phyloP scores from a whole-genome alignment of 1,140 invertebrate species.

The Saxidomus purpurata region DNA sequence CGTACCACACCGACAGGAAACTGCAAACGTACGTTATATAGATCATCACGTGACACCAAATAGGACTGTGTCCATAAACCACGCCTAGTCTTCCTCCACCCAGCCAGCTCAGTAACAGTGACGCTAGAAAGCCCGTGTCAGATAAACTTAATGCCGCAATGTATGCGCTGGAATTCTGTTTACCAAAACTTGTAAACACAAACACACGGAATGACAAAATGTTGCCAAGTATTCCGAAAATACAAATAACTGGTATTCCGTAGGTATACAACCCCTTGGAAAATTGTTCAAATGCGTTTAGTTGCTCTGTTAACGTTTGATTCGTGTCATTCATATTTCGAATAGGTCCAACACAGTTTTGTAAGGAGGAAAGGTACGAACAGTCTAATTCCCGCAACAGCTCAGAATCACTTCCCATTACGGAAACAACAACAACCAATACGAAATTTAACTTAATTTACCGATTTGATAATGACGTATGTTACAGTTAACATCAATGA shows the following conservation, averaged over 20 bases:
- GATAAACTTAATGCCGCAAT: constrained; percentile 88
- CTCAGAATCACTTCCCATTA: not conserved
- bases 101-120: constrained; percentile 83
- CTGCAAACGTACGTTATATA: constrained; percentile 81
- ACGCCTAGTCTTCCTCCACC: constrained; percentile 87
- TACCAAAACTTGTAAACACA: constrained; percentile 87
- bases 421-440: too few relatives aligned
- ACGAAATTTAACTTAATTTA: too few relatives aligned
- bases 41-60: constrained; percentile 79
- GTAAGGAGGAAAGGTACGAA: not conserved
- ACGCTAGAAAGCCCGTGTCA: constrained; percentile 88
- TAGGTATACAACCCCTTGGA: constrained; percentile 56
- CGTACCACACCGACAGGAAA: constrained; percentile 85
- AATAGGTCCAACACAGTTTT: not conserved
- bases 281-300: constrained; percentile 17
- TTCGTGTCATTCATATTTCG: constrained; percentile 10
- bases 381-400: not conserved
- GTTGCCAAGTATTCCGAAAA: constrained; percentile 88
- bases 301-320: not conserved
- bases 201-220: constrained; percentile 88
- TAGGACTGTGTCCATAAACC: constrained; percentile 77
- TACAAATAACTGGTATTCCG: constrained; percentile 87
- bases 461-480: too few relatives aligned
- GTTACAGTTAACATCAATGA: too few relatives aligned
- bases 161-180: constrained; percentile 89